Base-by-base conservation (phyloP, 2,113 vertebrate genomes). In the Neomonachus schauinslandi region DNA sequence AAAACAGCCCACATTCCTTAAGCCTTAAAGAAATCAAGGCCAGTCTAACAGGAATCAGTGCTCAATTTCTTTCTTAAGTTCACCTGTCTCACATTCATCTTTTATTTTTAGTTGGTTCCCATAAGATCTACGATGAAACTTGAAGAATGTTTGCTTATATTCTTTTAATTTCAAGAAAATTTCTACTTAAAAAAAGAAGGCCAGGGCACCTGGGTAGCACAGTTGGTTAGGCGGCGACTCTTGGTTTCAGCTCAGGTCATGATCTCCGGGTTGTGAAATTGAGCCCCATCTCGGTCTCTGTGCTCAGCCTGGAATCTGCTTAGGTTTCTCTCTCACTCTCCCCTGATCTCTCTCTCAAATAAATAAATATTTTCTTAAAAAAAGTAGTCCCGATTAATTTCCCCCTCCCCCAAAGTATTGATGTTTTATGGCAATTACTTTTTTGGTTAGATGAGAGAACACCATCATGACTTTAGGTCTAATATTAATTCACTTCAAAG, bases 361-460 rank as follows among this genome's bases (percentile, higher is more conserved):
- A 61, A 61, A 61, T 24, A 61, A 61, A 61, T 59, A 26, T n/a
- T 3, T 21, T 72, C 39, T 71, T 12, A 22, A 72, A 46, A 77
- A 57, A 19, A 12, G 18, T 83, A 91, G 1, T 57, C 12, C 24
- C n/a, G 55, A 51, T 57, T 55, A 26, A 18, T 16, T 31, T 46
- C 46, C 71, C 24, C 6, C 36, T 19, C 5, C 28, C 42, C n/a
- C 76, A 92, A 59, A 51, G 5, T 18, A 49, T 10, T 92, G 1
- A 42, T 59, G 15, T 26, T 80, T 74, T 81, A 83, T 55, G 12
- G 4, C 79, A 88, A 74, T 84, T 72, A 59, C 13, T 59, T 67
- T 94, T 96, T 91, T 46, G 8, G 31, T 55, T 31, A 55, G 18
- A 80, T 91, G 11, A 95, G 36, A 93, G 86, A 96, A 88, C 9